phyloP scores from a whole-genome alignment of 2,888 invertebrate species.

The Nipponacmea schrenckii region DNA sequence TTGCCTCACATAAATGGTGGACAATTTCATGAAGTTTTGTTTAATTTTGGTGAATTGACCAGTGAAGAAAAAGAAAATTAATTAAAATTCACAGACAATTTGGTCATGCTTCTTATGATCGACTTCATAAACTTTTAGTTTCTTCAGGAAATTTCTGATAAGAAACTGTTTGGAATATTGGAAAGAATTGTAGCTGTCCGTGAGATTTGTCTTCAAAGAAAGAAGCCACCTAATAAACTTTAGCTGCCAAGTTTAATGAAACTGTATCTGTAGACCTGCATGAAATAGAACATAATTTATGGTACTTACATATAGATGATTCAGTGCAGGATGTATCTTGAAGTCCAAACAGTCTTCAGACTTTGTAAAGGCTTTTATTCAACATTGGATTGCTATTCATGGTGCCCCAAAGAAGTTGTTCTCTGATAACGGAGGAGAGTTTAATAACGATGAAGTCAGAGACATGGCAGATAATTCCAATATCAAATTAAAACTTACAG shows the following conservation, averaged over 20 bases:
- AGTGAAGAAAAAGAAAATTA: conserved; percentile 1
- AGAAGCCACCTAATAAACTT: conserved; percentile 14
- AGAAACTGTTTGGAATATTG: not conserved
- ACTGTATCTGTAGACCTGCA: conserved; percentile 24
- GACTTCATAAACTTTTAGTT: conserved; percentile 5
- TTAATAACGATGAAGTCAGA: conserved; percentile 21
- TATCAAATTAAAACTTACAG: conserved; percentile 18
- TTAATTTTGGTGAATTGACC: not conserved
- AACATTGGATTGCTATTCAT: conserved; percentile 23
- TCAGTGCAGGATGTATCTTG: conserved; percentile 25
- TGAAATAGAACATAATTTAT: conserved; percentile 20
- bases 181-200: not conserved
- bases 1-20: conserved; percentile 13
- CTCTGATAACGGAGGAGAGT: too few relatives aligned
- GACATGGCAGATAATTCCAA: conserved; percentile 30
- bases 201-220: not conserved
- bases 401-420: conserved; percentile 21
- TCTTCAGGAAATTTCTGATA: not conserved
- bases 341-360: conserved; percentile 15
- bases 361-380: conserved; percentile 24
- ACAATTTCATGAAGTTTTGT: not conserved
- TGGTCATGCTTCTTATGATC: conserved; percentile 14
- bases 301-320: conserved; percentile 28
- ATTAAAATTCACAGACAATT: conserved; percentile 5
- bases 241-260: conserved; percentile 21